These are phyloP conservation scores for Echiichthys vipera DNA, from an alignment of 2,797 vertebrate species.

Conservation along the genomic window DNA sequence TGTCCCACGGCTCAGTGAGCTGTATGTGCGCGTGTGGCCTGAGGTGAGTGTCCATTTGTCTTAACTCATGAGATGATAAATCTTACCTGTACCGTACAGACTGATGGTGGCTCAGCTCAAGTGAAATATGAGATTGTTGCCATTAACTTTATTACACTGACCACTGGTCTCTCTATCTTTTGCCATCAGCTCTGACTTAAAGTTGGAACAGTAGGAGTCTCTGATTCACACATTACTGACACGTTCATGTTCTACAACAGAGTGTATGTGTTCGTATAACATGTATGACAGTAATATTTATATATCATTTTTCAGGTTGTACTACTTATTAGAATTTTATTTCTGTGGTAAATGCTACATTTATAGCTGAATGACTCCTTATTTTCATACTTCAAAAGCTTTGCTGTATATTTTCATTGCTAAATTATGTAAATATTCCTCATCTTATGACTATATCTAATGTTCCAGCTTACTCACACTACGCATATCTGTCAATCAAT, in stretches of 20 bases:
- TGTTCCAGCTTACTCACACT: background rate
- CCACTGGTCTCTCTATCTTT: conserved; percentile 11
- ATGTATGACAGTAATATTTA: background rate
- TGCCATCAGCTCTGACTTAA: conserved; percentile 2
- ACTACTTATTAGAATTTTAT: background rate
- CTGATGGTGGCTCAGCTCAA: conserved; percentile 39
- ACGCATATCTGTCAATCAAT: background rate
- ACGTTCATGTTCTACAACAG: background rate
- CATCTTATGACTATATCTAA: background rate
- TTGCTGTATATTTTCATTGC: background rate
- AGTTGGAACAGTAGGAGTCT: background rate
- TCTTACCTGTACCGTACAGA: conserved; percentile 44
- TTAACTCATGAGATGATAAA: conserved; percentile 48
- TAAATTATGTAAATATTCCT: background rate
- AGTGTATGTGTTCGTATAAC: background rate
- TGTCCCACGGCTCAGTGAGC: conserved; percentile 52
- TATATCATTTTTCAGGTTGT: background rate
- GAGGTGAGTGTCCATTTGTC: conserved; percentile 61
- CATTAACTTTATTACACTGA: conserved; percentile 37
- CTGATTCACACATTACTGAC: background rate
- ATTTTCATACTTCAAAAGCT: background rate
- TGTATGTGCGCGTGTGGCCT: conserved; percentile 35
- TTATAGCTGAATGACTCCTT: background rate
- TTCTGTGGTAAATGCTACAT: background rate
- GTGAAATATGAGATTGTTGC: conserved; percentile 41